A percentile compares a stretch with the other conserved stretches of the same genome.
Evolutionary conservation across 1,140 invertebrate species (phyloP).

Genomic region (Cherax quadricarinatus): DNA sequence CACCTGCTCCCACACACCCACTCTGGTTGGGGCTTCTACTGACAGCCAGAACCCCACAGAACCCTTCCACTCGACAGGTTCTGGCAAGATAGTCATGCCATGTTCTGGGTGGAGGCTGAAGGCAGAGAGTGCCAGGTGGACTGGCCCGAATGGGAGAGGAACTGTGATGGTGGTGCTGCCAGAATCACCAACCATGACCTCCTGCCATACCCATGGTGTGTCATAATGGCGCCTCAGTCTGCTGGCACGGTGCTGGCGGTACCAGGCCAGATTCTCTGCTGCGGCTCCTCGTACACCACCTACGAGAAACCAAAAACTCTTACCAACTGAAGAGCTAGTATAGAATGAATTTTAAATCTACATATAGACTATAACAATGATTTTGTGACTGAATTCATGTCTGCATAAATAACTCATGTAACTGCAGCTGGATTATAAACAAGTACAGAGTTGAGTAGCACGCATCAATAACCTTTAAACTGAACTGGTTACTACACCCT

Average conservation of each 20-base stretch:
- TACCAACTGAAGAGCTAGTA: neutral
- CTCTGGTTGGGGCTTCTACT: slow-evolving; percentile 90
- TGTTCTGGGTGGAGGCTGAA: slow-evolving; percentile 90
- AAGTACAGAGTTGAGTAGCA: too few species aligned
- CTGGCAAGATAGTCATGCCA: slow-evolving; percentile 91
- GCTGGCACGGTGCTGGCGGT: slow-evolving; percentile 48
- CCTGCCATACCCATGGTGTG: slow-evolving; percentile 66
- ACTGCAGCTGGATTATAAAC: too few species aligned
- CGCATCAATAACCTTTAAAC: too few species aligned
- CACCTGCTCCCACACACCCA: slow-evolving; percentile 88
- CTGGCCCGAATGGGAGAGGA: slow-evolving; percentile 83
- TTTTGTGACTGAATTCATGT: too few species aligned
- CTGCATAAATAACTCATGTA: too few species aligned
- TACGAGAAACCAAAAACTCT: neutral
- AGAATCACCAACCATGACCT: slow-evolving; percentile 53
- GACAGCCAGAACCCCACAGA: slow-evolving; percentile 95
- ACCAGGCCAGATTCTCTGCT: slow-evolving; percentile 31
- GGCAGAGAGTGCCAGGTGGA: slow-evolving; percentile 94
- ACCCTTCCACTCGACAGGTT: slow-evolving; percentile 86
- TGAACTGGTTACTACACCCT: too few species aligned
- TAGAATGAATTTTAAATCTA: neutral
- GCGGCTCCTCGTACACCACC: slow-evolving; percentile 9
- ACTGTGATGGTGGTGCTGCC: slow-evolving; percentile 55
- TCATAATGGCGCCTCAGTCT: slow-evolving; percentile 50
- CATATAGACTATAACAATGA: too few species aligned